Evolutionary conservation across 2,113 vertebrate genomes (phyloP).

Genomic region (Dasyurus viverrinus): DNA sequence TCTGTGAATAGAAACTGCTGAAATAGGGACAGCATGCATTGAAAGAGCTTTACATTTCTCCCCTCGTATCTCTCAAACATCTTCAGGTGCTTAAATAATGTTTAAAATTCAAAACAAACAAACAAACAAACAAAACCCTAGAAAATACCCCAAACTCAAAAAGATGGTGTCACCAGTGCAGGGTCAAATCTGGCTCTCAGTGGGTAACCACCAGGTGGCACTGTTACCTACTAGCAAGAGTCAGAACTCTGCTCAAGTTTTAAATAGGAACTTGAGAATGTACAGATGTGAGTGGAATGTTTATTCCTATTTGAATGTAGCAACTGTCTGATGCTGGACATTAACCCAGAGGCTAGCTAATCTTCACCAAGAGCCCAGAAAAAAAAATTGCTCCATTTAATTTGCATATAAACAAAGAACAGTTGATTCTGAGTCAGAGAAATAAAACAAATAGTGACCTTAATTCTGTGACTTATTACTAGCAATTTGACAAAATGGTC

Average conservation of each 20-base stretch:
- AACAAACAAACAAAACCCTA: not conserved
- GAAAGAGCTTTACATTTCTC: not conserved
- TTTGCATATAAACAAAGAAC: not conserved
- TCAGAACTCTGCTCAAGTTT: not conserved
- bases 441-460: not conserved
- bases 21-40: not conserved
- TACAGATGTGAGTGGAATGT: not conserved
- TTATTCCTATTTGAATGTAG: not conserved
- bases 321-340: not conserved
- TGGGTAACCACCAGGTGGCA: constrained; percentile 62
- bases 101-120: not conserved
- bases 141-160: not conserved
- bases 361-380: not conserved
- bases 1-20: not conserved
- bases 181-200: not conserved
- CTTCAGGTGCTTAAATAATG: not conserved
- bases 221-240: constrained; percentile 16
- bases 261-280: not conserved
- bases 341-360: not conserved
- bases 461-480: not conserved
- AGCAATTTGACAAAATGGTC: not conserved
- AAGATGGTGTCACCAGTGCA: not conserved
- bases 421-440: too few species aligned
- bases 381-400: not conserved
- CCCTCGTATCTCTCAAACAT: not conserved